Percentiles rank a stretch among this genome's conserved stretches.
These are phyloP conservation scores for Stratiolaelaps scimitus DNA, from an alignment of 1,140 invertebrate species.

Conservation along the genomic window DNA sequence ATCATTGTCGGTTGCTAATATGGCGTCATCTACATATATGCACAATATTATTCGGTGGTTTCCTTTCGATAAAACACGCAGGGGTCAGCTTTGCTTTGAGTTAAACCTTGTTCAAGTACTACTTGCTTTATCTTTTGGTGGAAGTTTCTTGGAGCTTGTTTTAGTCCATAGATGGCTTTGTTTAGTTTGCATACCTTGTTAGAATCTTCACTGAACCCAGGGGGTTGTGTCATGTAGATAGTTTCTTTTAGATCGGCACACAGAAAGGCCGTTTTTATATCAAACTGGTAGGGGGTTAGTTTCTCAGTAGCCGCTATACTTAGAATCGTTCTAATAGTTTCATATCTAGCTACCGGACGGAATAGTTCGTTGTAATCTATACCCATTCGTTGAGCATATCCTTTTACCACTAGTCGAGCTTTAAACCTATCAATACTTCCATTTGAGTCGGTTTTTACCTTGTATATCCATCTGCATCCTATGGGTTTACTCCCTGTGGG, in stretches of 20 bases:
- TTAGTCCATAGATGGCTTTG: too few relatives aligned
- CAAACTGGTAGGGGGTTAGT: slow-evolving; percentile 3
- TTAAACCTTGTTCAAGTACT: too few relatives aligned
- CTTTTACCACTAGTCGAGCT: too few relatives aligned
- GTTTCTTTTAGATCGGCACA: background rate
- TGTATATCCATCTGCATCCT: background rate
- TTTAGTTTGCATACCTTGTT: background rate
- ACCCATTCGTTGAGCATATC: background rate
- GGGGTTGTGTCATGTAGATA: background rate
- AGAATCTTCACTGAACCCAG: background rate
- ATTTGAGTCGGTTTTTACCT: background rate
- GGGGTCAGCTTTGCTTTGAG: too few relatives aligned
- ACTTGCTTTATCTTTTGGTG: background rate
- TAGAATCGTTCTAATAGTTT: too few relatives aligned
- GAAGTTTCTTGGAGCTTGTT: background rate
- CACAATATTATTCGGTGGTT: background rate
- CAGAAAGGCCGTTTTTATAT: background rate
- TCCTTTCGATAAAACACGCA: background rate
- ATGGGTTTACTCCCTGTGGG: background rate
- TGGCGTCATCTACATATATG: slow-evolving; percentile 6
- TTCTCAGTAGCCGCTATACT: slow-evolving; percentile 5
- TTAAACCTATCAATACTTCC: too few relatives aligned
- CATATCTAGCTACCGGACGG: background rate
- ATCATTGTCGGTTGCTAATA: background rate
- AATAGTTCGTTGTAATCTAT: background rate